Base-by-base conservation (phyloP, 2,797 vertebrate genomes). In the Halcyon smyrnensis region DNA sequence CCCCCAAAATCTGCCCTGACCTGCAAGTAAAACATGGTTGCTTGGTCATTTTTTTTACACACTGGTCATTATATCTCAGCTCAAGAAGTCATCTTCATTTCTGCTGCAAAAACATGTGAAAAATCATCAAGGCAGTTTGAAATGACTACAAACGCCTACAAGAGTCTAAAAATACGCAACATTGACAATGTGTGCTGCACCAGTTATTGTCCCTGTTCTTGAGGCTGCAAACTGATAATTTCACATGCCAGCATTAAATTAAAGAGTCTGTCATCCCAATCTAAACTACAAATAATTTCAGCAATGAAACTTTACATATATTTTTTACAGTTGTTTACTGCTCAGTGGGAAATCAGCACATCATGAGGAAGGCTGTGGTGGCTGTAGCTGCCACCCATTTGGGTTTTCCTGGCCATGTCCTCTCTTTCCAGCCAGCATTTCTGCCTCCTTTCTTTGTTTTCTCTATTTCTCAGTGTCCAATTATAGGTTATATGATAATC, bases 141-240 rank as follows among this genome's bases (percentile, higher is more conserved):
- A 96, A 92, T 0, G 1, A 84, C 68, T 88, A 64, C n/a, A 37
- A 76, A 92, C 69, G 0, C 97, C 97, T 94, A 96, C 95, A 23
- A 25, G 28, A 34, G 53, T 90, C 96, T 96, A 96, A 96, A 98
- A 97, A 96, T 97, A 97, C 1, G 3, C 51, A 64, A 71, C 80
- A 41, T 2, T 68, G 82, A 88, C 86, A 93, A 75, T 25, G 67
- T 32, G 81, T 57, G 83, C 76, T 34, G 32, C 64, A 59, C 69
- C 85, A 78, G 73, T 69, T 89, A 92, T 96, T 95, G 89, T 93
- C 89, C 54, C 56, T 65, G 63, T 53, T 53, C 64, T 41, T 17
- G 15, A 89, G 81, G 51, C 57, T 95, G 50, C 3, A 7, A 92
- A 60, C 48, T 24, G 67, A 24, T 94, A 69, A 79, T 86, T 90